Base-by-base conservation (phyloP, 2,113 vertebrate genomes). In the Ramphastos sulfuratus region DNA sequence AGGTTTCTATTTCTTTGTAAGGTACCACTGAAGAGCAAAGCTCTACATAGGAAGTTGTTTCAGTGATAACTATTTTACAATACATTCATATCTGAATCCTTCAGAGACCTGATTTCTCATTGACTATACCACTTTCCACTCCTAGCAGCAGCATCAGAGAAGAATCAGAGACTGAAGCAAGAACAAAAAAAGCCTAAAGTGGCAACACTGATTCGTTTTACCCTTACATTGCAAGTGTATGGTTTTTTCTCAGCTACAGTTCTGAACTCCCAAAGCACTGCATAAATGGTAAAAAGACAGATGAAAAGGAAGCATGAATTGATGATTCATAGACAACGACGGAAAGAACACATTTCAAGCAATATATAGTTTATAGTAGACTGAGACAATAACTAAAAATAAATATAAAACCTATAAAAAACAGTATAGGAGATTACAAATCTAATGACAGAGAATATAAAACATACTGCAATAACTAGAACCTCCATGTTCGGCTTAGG, bases 211-310 rank as follows among this genome's bases (percentile, higher is more conserved):
- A 56, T 70, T 89, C 95, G 58, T 93, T 83, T 92, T 85, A 82
- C 28, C 64, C 37, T 67, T 85, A 74, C 18, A 50, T 52, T 27
- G 13, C 14, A 69, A 89, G 48, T 14, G 21, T 33, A 16, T 27
- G 60, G 2, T 1, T 64, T 58, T 55, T 69, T 67, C 76, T 95
- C 65, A 91, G 66, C 74, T 94, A 33, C 50, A 73, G 48, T 83
- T 93, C 67, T 37, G 92, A 96, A 94, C 82, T 93, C 85, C 82
- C 10, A 7, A 93, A 89, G 85, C 48, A 73, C 90, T 93, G 66
- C 81, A 69, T 37, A 82, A 95, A 56, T 92, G 90, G 90, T 95
- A 94, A 95, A 96, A 97, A 95, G 0, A 46, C 70, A 95, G 80
- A 92, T 90, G 87, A 83, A 96, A 92, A 96, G 50, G 17, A 94